Conservation (phyloP, 2,113 vertebrate genomes). For the Ochotona curzoniae region DNA sequence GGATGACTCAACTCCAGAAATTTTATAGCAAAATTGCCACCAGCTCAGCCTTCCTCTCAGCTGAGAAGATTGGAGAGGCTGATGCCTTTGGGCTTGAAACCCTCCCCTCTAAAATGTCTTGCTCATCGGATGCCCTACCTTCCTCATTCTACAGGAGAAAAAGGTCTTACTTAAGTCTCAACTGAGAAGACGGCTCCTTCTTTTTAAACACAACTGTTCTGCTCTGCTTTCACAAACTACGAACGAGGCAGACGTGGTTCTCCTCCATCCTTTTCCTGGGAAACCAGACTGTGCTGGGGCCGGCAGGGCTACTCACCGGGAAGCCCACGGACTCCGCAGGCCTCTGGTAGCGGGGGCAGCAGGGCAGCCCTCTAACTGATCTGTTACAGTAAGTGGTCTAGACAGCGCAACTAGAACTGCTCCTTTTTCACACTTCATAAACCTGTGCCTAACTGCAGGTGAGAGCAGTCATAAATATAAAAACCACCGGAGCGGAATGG, state of each 20-base stretch:
- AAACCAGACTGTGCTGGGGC: background rate
- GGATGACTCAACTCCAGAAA: background rate
- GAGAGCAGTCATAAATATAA: slow-evolving; percentile 84
- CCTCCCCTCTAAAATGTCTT: background rate
- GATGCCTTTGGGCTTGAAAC: background rate
- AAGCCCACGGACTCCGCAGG: background rate
- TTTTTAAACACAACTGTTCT: background rate
- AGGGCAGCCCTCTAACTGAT: slow-evolving; percentile 57
- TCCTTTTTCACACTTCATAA: slow-evolving; percentile 83
- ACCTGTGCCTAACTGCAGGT: slow-evolving; percentile 76
- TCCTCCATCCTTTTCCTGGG: background rate
- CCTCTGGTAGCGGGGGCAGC: background rate
- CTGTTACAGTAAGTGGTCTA: slow-evolving; percentile 63
- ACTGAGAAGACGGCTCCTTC: background rate
- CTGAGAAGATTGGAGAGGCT: background rate
- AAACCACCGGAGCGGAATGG: slow-evolving; percentile 84
- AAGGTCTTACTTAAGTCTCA: background rate
- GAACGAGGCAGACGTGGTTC: fast-evolving
- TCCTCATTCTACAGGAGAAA: background rate
- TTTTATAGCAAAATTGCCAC: background rate
- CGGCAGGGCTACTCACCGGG: background rate
- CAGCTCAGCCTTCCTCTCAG: background rate
- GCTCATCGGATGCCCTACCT: background rate
- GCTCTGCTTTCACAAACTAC: background rate
- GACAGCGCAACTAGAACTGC: slow-evolving; percentile 35